These are phyloP conservation scores for Machimus atricapillus DNA, from an alignment of 2,888 invertebrate genomes.

Conservation along the genomic window DNA sequence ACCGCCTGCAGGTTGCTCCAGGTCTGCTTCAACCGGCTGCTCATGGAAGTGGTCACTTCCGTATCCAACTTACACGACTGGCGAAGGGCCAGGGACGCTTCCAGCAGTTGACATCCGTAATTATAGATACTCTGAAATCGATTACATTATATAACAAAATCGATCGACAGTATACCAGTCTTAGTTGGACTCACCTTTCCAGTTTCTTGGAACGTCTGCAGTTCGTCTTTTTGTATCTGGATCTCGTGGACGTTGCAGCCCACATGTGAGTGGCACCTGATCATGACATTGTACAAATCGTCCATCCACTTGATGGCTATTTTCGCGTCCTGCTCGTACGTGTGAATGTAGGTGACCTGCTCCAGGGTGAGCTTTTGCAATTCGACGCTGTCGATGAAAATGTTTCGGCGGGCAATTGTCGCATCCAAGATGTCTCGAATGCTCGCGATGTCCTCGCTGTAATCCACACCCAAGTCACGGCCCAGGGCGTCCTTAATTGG, in stretches of 20 bases:
- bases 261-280: conserved; percentile 73
- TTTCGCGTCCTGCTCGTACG: conserved; percentile 77
- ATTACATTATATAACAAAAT: conserved; percentile 23
- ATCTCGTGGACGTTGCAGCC: conserved; percentile 78
- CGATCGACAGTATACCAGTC: background rate
- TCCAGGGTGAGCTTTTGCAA: conserved; percentile 78
- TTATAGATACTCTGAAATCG: conserved; percentile 75
- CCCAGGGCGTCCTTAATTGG: conserved; percentile 81
- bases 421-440: conserved; percentile 75
- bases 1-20: conserved; percentile 75
- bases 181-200: conserved; percentile 68
- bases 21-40: conserved; percentile 68
- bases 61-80: conserved; percentile 73
- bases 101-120: conserved; percentile 79
- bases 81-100: conserved; percentile 75
- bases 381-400: conserved; percentile 77
- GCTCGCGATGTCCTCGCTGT: conserved; percentile 75
- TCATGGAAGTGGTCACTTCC: conserved; percentile 67
- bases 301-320: conserved; percentile 80
- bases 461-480: conserved; percentile 73
- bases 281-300: conserved; percentile 75
- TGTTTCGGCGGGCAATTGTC: conserved; percentile 73
- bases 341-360: conserved; percentile 77
- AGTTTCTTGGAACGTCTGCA: conserved; percentile 78
- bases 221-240: conserved; percentile 76